phyloP scores from a whole-genome alignment of 1,140 invertebrate genomes.

The Calosoma granatense region DNA sequence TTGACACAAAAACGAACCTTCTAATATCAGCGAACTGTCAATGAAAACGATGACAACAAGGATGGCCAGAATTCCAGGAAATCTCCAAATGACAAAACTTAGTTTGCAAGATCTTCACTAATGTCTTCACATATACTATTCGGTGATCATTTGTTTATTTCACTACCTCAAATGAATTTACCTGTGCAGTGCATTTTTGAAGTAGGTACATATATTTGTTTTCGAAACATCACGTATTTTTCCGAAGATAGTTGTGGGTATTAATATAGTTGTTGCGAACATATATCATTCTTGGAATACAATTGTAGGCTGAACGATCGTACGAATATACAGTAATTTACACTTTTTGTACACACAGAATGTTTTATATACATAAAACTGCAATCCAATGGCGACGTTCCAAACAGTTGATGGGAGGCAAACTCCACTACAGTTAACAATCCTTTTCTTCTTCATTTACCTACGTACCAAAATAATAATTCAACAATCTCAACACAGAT shows the following conservation, averaged over 20 bases:
- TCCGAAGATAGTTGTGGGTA: background rate
- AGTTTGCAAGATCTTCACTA: background rate
- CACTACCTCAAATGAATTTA: constrained; percentile 13
- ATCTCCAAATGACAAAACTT: background rate
- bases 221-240: constrained; percentile 17
- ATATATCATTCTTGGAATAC: background rate
- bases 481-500: background rate
- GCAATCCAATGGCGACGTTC: constrained; percentile 33
- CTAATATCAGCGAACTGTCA: background rate
- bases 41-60: background rate
- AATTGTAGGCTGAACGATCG: background rate
- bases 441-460: constrained; percentile 20
- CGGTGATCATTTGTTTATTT: background rate
- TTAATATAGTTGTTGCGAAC: background rate
- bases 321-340: background rate
- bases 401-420: constrained; percentile 33
- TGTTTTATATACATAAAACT: constrained; percentile 26
- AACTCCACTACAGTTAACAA: constrained; percentile 35
- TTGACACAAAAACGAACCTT: background rate
- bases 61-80: background rate
- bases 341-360: constrained; percentile 1
- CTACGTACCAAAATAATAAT: constrained; percentile 1
- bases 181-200: constrained; percentile 24
- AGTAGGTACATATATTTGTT: constrained; percentile 26
- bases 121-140: background rate